Percentiles rank a stretch among this genome's conserved stretches.
Evolutionary conservation across 2,113 vertebrate genomes (phyloP).

Genomic region (Vulpes vulpes): DNA sequence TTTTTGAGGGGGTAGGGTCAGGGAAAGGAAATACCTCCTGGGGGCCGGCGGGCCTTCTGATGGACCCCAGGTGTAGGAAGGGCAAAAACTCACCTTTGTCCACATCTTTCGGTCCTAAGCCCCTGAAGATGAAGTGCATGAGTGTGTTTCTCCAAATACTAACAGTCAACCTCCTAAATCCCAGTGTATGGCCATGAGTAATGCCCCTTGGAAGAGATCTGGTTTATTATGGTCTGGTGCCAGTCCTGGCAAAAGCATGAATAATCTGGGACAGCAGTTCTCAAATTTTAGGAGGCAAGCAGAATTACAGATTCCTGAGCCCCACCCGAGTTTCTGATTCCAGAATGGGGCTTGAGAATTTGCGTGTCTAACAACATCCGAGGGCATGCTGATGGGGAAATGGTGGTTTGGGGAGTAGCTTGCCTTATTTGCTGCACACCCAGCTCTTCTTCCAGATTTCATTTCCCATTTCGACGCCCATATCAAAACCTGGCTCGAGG

Average conservation of each 20-base stretch:
- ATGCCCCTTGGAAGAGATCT: not conserved
- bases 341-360: not conserved
- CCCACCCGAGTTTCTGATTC: not conserved
- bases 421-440: not conserved
- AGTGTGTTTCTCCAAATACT: not conserved
- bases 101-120: not conserved
- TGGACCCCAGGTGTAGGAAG: not conserved
- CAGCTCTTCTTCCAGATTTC: not conserved
- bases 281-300: not conserved
- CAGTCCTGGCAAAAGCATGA: not conserved
- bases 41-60: not conserved
- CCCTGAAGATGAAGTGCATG: not conserved
- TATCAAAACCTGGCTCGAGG: conserved; percentile 15
- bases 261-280: not conserved
- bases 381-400: not conserved
- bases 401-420: not conserved
- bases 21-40: not conserved
- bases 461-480: not conserved
- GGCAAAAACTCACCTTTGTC: not conserved
- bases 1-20: not conserved
- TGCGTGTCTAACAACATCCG: not conserved
- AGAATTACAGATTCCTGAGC: not conserved
- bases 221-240: not conserved
- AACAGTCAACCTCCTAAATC: not conserved
- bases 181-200: not conserved